These are phyloP conservation scores for Cryptoprocta ferox DNA, from an alignment of 2,797 vertebrate genomes.

Conservation along the genomic window DNA sequence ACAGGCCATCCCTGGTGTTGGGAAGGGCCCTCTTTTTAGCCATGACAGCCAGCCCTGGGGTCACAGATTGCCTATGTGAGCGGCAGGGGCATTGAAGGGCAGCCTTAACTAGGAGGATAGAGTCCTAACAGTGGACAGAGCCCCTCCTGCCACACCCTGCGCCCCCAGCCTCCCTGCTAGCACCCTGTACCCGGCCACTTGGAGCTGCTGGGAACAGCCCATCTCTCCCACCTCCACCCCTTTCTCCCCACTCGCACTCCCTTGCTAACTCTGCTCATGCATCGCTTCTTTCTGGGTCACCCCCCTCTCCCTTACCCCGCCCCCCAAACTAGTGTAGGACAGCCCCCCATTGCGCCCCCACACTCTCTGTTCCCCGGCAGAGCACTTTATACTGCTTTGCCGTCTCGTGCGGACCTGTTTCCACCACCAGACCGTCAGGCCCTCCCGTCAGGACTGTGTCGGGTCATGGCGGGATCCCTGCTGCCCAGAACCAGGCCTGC, in stretches of 20 bases:
- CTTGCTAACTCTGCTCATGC: neutral
- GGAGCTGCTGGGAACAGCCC: neutral
- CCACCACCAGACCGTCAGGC: neutral
- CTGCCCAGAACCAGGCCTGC: neutral
- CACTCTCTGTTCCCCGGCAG: too few species aligned
- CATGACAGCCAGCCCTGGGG: accelerated
- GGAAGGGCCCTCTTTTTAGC: neutral
- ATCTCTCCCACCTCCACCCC: neutral
- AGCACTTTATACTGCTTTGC: neutral
- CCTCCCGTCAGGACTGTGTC: neutral
- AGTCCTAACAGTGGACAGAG: neutral
- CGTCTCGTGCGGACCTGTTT: accelerated
- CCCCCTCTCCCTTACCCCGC: neutral
- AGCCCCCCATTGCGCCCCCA: neutral
- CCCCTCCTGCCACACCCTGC: neutral
- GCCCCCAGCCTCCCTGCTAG: neutral
- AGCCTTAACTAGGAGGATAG: neutral
- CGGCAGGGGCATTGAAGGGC: accelerated
- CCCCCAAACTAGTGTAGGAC: neutral
- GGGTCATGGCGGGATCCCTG: accelerated
- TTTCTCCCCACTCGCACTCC: neutral
- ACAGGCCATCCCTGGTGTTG: accelerated
- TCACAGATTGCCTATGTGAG: too few species aligned
- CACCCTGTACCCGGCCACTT: neutral
- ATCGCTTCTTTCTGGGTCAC: neutral